Evolutionary conservation across 2,113 vertebrate species (phyloP), one percentile per base, ranked within the genome.

Genomic region (Perca flavescens): DNA sequence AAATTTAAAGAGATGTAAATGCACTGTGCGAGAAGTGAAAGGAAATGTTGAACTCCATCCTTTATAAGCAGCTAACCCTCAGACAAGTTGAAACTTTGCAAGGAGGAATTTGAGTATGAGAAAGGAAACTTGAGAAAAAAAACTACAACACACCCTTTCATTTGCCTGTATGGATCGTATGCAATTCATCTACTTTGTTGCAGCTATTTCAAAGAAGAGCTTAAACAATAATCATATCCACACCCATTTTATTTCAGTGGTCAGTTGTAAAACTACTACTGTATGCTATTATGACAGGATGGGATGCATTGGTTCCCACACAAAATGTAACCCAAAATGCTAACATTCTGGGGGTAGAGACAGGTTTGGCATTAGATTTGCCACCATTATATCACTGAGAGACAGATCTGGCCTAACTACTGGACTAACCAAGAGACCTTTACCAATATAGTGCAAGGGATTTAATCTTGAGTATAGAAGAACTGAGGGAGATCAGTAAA

Each of bases 91-190:
- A 70, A 79, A 85, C 65, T 58, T 56, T 83, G 34, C 47, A 49
- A 63, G 70, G 28, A 25, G 50, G 64, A 77, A 56, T 62, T 17
- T 75, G 40, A 84, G 31, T 31, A 54, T 74, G 21, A 63, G 47
- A 80, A 72, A 34, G 11, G 65, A 14, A 79, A 68, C 22, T 14
- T 25, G 25, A 25, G 25, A 25, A 25, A 25, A 25, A 25, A 25
- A 25, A 25, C 25, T 25, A 15, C 2, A 54, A n/a, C 56, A 61
- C 61, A 83, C 65, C 82, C 71, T 65, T 70, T 84, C 40, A 63
- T 86, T 78, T 76, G 46, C 64, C 76, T 76, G 69, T 71, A 79
- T 86, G 86, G 80, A 53, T 83, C 85, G 82, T 89, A 89, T 80
- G 81, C 50, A 19, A 40, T 83, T 40, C 8, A 66, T 81, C 56